Evolutionary conservation across 2,113 vertebrate species (phyloP).

Genomic region (Thomomys bottae): DNA sequence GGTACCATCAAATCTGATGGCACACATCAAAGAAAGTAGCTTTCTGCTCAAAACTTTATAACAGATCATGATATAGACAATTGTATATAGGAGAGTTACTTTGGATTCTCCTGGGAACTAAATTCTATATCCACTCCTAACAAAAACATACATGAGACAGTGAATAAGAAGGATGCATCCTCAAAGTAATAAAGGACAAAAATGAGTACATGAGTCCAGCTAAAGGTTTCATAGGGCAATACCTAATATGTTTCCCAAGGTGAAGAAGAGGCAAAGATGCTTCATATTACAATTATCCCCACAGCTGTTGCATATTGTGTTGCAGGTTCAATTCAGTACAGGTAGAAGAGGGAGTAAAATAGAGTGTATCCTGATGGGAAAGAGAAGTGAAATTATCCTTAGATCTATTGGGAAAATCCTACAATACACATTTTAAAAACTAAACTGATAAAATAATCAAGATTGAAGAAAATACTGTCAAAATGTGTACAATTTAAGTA

Average conservation of each 20-base stretch:
- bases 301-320: not conserved
- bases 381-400: not conserved
- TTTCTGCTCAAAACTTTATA: not conserved
- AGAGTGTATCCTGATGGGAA: not conserved
- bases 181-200: not conserved
- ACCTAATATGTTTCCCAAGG: too few relatives aligned
- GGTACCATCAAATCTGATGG: not conserved
- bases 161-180: not conserved
- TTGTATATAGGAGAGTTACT: not conserved
- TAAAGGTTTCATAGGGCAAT: not conserved
- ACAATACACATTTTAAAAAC: not conserved
- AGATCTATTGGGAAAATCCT: not conserved
- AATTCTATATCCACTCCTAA: not conserved
- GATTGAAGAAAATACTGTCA: not conserved
- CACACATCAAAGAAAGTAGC: not conserved
- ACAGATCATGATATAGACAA: not conserved
- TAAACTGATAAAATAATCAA: not conserved
- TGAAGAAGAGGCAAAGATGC: not conserved
- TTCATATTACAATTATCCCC: too few relatives aligned
- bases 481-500: not conserved
- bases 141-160: not conserved
- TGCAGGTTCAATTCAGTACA: not conserved
- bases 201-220: not conserved
- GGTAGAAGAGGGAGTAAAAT: not conserved
- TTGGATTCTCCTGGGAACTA: not conserved